Conservation (phyloP, 2,888 invertebrate genomes). For the Athalia circularis region DNA sequence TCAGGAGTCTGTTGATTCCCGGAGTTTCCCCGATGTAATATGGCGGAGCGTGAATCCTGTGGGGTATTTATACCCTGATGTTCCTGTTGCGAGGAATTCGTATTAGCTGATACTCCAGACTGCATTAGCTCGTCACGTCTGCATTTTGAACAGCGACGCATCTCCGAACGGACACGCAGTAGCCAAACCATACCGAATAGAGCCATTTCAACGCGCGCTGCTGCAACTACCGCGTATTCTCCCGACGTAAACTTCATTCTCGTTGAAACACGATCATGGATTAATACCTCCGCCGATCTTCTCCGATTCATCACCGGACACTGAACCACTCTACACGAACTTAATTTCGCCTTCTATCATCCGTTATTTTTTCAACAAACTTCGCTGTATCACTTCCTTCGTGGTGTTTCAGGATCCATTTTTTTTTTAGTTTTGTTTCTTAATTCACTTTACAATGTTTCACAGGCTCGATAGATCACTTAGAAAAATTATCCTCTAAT, state of each 20-base stretch:
- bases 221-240: slow-evolving; percentile 50
- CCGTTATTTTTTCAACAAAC: slow-evolving; percentile 38
- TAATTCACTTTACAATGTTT: neutral
- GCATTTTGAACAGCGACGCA: slow-evolving; percentile 85
- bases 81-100: slow-evolving; percentile 58
- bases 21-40: slow-evolving; percentile 17
- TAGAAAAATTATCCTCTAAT: neutral
- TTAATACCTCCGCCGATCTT: slow-evolving; percentile 63
- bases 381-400: slow-evolving; percentile 7
- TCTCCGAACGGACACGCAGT: slow-evolving; percentile 86
- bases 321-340: neutral
- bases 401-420: neutral
- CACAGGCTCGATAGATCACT: no score
- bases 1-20: slow-evolving; percentile 59
- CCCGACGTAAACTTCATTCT: slow-evolving; percentile 72
- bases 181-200: slow-evolving; percentile 92
- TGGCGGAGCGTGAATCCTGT: slow-evolving; percentile 30
- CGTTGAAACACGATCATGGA: slow-evolving; percentile 70
- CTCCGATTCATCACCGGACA: slow-evolving; percentile 67
- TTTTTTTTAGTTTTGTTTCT: neutral
- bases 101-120: slow-evolving; percentile 52
- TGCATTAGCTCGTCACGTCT: slow-evolving; percentile 76
- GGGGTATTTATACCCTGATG: slow-evolving; percentile 50
- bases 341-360: slow-evolving; percentile 5
- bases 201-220: slow-evolving; percentile 81